Percentiles rank a stretch among this genome's conserved stretches.
Conservation (phyloP, 2,888 invertebrate genomes). For the Amphiduros pacificus region DNA sequence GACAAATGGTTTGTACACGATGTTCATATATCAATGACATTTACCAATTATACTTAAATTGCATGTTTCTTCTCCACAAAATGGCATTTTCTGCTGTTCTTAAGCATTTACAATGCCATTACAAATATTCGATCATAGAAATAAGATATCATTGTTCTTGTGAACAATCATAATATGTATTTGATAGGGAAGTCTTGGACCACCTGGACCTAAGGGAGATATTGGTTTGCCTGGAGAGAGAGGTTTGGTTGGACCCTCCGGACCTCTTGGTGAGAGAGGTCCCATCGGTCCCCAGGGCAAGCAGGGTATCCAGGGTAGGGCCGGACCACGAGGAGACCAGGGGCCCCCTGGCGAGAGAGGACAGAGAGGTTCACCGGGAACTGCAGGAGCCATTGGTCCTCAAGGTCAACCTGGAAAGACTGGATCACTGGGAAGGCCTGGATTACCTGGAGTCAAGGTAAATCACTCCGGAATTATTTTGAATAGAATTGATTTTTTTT, state of each 20-base stretch:
- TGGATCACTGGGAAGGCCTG: slow-evolving; percentile 13
- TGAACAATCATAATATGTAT: neutral
- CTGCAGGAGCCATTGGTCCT: slow-evolving; percentile 9
- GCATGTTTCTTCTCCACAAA: neutral
- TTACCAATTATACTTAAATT: neutral
- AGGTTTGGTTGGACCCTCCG: slow-evolving; percentile 11
- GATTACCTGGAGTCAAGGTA: slow-evolving; percentile 18
- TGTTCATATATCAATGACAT: neutral
- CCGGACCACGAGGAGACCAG: slow-evolving; percentile 14
- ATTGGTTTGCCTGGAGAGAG: slow-evolving; percentile 21
- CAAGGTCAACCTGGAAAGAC: slow-evolving; percentile 6
- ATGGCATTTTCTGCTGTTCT: no score
- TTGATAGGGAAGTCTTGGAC: slow-evolving; percentile 24
- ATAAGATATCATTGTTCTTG: neutral
- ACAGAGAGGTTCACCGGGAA: slow-evolving; percentile 13
- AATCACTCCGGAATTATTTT: no score
- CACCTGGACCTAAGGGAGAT: slow-evolving; percentile 25
- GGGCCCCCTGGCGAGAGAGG: slow-evolving; percentile 12
- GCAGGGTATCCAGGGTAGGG: slow-evolving; percentile 15
- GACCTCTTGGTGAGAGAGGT: slow-evolving; percentile 16
- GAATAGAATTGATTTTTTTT: neutral
- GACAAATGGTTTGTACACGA: slow-evolving; percentile 8
- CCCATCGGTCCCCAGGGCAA: slow-evolving; percentile 12
- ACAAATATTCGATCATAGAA: no score
- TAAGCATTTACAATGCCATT: no score